Evolutionary conservation across 1,140 invertebrate genomes (phyloP).

Genomic region (Zaprionus inermis): DNA sequence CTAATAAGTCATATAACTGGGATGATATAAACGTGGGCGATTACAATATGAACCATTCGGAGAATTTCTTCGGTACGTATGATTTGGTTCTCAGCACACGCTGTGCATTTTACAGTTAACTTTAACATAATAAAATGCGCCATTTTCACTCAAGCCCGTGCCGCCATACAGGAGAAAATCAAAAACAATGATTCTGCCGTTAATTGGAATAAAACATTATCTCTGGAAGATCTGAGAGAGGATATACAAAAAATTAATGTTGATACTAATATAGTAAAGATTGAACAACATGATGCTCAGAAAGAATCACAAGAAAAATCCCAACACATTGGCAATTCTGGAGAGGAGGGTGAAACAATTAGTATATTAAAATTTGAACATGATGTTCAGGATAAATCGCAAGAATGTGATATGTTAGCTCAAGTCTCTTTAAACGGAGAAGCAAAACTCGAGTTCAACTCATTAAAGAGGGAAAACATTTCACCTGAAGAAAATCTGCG

Average conservation of each 20-base stretch:
- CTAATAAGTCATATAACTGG: conserved; percentile 52
- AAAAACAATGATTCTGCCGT: not conserved
- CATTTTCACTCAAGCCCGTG: conserved; percentile 40
- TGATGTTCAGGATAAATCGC: not conserved
- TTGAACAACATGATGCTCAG: not conserved
- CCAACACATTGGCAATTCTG: no score
- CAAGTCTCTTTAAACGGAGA: no score
- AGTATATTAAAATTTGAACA: not conserved
- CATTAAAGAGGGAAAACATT: no score
- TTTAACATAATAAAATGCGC: conserved; percentile 33
- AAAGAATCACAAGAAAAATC: no score
- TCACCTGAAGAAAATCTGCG: no score
- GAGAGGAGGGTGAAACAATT: not conserved
- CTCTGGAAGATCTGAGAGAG: not conserved
- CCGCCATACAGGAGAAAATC: conserved; percentile 44
- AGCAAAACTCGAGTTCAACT: no score
- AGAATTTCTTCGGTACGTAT: conserved; percentile 58
- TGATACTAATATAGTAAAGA: not conserved
- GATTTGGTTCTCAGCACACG: not conserved
- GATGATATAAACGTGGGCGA: conserved; percentile 53
- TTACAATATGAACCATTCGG: conserved; percentile 53
- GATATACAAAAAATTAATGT: not conserved
- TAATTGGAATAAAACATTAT: conserved; percentile 22
- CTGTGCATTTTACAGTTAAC: not conserved
- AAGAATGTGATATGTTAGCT: no score